These are phyloP conservation scores for Glandiceps talaboti DNA, from an alignment of 53 echinoderm and acorn worm species.

Conservation along the genomic window DNA sequence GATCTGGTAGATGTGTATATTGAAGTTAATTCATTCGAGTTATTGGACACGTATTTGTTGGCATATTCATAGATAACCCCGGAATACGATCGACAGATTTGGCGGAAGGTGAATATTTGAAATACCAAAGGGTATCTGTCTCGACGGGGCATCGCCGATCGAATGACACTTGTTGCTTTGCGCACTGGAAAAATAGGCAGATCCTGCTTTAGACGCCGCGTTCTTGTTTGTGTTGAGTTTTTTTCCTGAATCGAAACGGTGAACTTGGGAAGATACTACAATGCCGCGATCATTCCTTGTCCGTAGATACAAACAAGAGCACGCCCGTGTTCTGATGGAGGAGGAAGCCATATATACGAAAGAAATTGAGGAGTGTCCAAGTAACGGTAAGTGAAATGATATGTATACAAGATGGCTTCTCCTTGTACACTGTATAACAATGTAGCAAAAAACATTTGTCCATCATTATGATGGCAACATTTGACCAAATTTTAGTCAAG, in stretches of 20 bases:
- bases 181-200: too few relatives aligned
- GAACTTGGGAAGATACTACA: too few relatives aligned
- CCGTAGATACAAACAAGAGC: slow-evolving; percentile 4
- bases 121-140: background rate
- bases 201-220: too few relatives aligned
- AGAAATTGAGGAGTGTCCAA: background rate
- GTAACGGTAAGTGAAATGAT: background rate
- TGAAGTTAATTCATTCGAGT: too few relatives aligned
- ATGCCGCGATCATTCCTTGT: slow-evolving; percentile 59
- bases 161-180: background rate
- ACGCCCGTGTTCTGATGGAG: background rate
- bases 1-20: too few relatives aligned
- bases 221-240: too few relatives aligned
- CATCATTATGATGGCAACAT: too few relatives aligned
- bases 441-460: too few relatives aligned
- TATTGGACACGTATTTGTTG: background rate
- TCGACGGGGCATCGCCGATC: background rate
- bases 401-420: too few relatives aligned
- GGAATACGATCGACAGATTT: background rate
- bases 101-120: background rate
- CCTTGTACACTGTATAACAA: too few relatives aligned
- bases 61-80: background rate
- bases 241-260: too few relatives aligned
- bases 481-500: too few relatives aligned
- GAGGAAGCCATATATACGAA: background rate